Evolutionary conservation across 2,888 invertebrate genomes (phyloP), one percentile per base, ranked within the genome.

Genomic region (Cylindroiulus punctatus): DNA sequence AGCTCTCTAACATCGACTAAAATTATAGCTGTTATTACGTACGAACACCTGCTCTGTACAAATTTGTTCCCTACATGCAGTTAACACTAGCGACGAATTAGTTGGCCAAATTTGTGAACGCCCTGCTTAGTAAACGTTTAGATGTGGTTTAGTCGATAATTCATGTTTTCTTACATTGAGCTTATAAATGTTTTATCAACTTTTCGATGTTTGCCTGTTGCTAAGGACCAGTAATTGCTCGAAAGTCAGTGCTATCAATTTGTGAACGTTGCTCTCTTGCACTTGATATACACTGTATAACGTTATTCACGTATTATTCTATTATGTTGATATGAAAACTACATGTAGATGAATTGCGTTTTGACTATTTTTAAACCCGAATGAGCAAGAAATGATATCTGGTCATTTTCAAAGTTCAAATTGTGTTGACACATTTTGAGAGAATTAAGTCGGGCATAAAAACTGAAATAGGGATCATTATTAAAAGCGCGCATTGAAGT

Each of bases 331-430:
- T 30, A 76, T 76, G 30, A 30, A 26, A 30, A 30, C 14, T 76
- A 17, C 17, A 76, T 76, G 12, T 14, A 65, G 65, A 22, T 65
- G 17, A 22, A 7, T 14, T 26, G 76, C 14, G 30, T 76, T 76
- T 30, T 26, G 12, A 76, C 26, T 76, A 76, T 76, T 26, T 76
- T 76, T 76, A 17, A 30, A 30, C 30, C 76, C 30, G 76, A 30
- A 76, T 76, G 30, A 44, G 4, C 44, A 3, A 44, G 14, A 12
- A 76, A 76, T 30, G 76, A 26, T 65, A 65, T 65, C 22, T 22
- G 65, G 22, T 65, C 65, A 65, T 76, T 30, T 76, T 22, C 76
- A 76, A 76, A 30, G 76, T 76, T 76, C 30, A 76, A 30, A 76
- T 30, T 76, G 30, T 30, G 30, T 76, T 76, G 76, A 76, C 76